Percentiles rank a stretch among this genome's conserved stretches.
These are phyloP conservation scores for Zelleria hepariella DNA, from an alignment of 2,888 invertebrate genomes.

Conservation along the genomic window DNA sequence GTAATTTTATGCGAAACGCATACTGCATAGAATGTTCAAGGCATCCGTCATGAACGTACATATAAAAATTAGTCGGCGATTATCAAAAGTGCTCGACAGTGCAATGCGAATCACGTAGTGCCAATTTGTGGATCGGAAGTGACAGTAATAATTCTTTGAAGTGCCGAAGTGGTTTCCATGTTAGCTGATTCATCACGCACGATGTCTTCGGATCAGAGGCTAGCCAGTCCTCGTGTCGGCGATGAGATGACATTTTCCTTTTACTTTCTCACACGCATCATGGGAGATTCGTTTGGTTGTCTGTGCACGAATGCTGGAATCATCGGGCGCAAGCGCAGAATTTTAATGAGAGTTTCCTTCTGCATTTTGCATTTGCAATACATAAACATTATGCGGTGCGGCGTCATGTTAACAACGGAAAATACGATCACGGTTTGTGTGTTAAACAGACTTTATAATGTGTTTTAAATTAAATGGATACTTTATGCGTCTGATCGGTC, in stretches of 20 bases:
- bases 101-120: slow-evolving; percentile 51
- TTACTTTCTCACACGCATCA: slow-evolving; percentile 64
- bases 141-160: slow-evolving; percentile 2
- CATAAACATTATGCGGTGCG: slow-evolving; percentile 58
- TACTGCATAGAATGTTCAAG: not conserved
- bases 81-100: slow-evolving; percentile 38
- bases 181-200: not conserved
- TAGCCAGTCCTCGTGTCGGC: not conserved
- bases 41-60: not conserved
- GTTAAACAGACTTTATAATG: slow-evolving; percentile 44
- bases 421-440: slow-evolving; percentile 50
- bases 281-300: slow-evolving; percentile 51
- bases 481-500: slow-evolving; percentile 8
- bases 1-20: not conserved
- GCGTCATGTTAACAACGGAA: slow-evolving; percentile 66
- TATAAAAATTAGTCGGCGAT: slow-evolving; percentile 35
- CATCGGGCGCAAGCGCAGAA: slow-evolving; percentile 58
- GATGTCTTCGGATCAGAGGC: not conserved
- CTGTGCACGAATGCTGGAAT: slow-evolving; percentile 59
- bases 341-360: slow-evolving; percentile 65
- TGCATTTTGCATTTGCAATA: slow-evolving; percentile 46
- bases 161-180: slow-evolving; percentile 11
- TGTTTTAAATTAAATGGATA: slow-evolving; percentile 37
- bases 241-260: slow-evolving; percentile 20
- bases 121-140: slow-evolving; percentile 39